Base-by-base conservation (phyloP, 2,888 invertebrate species). In the Agrochola circellaris region DNA sequence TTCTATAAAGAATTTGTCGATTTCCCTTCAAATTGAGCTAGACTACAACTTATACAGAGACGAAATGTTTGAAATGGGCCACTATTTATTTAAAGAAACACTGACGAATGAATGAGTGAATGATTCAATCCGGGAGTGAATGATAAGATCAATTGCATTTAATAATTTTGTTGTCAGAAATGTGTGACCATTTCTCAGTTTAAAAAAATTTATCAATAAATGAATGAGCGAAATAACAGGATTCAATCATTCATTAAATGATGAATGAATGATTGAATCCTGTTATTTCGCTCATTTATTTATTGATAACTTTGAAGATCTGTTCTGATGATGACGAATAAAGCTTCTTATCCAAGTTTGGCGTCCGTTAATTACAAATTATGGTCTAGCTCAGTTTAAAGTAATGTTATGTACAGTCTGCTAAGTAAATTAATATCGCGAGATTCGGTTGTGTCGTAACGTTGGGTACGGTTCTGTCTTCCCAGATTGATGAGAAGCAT, bases 361-460 rank as follows among this genome's bases (percentile, higher is more conserved):
- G 1, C 2, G 5, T n/a, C 1, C n/a, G 17, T 34, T 17, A 30
- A 56, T 56, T n/a, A 23, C 3, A 67, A 45, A 13, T 60, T 51
- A 54, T 73, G 7, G 60, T 80, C 77, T 56, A 75, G 60, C 65
- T 86, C 62, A 77, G 8, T 75, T 75, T 65, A 60, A 42, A 67
- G 23, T 30, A 38, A 48, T 69, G 11, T 78, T 64, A 58, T 77
- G 72, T 86, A 81, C 83, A 82, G 82, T 87, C 75, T n/a, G 38
- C 15, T 62, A 71, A 66, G 26, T 56, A 42, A 62, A 74, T 23
- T 66, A 54, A 54, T 54, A 60, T 48, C 30, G 61, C 60, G 38
- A 65, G 70, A 51, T 75, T 75, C 56, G 69, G 68, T 76, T 77
- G 66, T 65, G 67, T 74, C 23, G 45, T 58, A 56, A 65, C 60